A percentile compares a stretch with the other conserved stretches of the same genome.
phyloP scores from a whole-genome alignment of 2,888 invertebrate species.

The Apantesis nais region DNA sequence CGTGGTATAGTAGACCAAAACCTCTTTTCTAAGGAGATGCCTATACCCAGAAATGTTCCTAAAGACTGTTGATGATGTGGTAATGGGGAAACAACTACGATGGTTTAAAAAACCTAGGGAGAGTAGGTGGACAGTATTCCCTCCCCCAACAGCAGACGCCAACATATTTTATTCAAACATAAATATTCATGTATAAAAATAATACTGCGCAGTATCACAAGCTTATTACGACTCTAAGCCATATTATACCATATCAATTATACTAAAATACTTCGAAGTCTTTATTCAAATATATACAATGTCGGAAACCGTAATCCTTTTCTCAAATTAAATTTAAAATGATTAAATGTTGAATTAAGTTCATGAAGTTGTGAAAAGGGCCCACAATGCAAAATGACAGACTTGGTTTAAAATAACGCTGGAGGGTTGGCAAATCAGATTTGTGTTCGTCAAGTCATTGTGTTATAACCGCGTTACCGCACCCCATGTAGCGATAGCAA shows the following conservation, averaged over 20 bases:
- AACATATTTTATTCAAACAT: not conserved
- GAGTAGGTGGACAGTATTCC: not conserved
- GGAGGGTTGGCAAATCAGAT: slow-evolving; percentile 82
- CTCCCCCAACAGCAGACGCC: not conserved
- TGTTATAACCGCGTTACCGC: slow-evolving; percentile 76
- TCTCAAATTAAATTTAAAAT: slow-evolving; percentile 8
- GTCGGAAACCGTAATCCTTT: slow-evolving; percentile 16
- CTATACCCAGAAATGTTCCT: too few relatives aligned
- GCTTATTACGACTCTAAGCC: not conserved
- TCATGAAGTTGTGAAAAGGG: slow-evolving; percentile 40
- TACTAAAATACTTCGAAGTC: slow-evolving; percentile 7
- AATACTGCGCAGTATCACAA: not conserved
- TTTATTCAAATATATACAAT: slow-evolving; percentile 4
- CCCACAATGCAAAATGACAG: slow-evolving; percentile 77
- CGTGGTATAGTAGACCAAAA: too few relatives aligned
- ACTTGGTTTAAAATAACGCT: slow-evolving; percentile 82
- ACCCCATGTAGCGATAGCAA: slow-evolving; percentile 64
- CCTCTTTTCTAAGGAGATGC: too few relatives aligned
- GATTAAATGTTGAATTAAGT: slow-evolving; percentile 17
- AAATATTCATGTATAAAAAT: not conserved
- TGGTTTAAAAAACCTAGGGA: not conserved
- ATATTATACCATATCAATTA: slow-evolving; percentile 7
- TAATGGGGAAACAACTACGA: not conserved
- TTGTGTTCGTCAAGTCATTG: slow-evolving; percentile 84
- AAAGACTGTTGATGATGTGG: too few relatives aligned